Percentiles rank a stretch among this genome's conserved stretches.
phyloP scores from a whole-genome alignment of 2,113 vertebrate species.

The Pygoscelis antarcticus region DNA sequence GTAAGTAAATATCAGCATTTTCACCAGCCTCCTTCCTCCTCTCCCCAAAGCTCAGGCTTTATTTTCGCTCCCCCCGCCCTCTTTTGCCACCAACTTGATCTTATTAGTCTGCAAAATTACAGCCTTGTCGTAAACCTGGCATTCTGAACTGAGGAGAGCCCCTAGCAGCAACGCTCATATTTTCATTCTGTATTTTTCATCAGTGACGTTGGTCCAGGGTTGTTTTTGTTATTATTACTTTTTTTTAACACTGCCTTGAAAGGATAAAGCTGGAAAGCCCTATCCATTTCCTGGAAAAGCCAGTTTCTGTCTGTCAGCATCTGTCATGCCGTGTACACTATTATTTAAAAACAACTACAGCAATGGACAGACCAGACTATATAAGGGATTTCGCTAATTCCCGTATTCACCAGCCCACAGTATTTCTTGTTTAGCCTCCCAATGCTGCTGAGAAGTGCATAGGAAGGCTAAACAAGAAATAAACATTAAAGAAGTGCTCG shows the following conservation, averaged over 20 bases:
- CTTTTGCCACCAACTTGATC: not conserved
- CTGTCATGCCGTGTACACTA: not conserved
- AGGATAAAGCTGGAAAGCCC: not conserved
- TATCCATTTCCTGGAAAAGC: not conserved
- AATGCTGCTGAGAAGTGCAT: not conserved
- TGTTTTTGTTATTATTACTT: not conserved
- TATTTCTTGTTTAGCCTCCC: not conserved
- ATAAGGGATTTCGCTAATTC: not conserved
- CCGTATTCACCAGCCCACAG: not conserved
- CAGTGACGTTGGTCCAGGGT: not conserved
- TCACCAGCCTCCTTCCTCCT: not conserved
- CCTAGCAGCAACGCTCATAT: not conserved
- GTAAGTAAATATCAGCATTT: constrained; percentile 33
- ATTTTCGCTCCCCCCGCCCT: not conserved
- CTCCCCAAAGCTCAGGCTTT: not conserved
- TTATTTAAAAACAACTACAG: constrained; percentile 4
- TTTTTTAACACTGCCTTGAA: not conserved
- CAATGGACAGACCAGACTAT: not conserved
- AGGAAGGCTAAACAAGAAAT: not conserved
- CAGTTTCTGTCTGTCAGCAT: not conserved
- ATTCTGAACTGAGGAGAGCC: not conserved
- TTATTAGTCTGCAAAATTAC: constrained; percentile 22
- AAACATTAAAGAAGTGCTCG: not conserved
- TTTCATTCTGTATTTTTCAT: constrained; percentile 11
- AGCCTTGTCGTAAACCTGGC: not conserved